These are phyloP conservation scores for Shinisaurus crocodilurus DNA, from an alignment of 2,113 vertebrate genomes.

Conservation along the genomic window DNA sequence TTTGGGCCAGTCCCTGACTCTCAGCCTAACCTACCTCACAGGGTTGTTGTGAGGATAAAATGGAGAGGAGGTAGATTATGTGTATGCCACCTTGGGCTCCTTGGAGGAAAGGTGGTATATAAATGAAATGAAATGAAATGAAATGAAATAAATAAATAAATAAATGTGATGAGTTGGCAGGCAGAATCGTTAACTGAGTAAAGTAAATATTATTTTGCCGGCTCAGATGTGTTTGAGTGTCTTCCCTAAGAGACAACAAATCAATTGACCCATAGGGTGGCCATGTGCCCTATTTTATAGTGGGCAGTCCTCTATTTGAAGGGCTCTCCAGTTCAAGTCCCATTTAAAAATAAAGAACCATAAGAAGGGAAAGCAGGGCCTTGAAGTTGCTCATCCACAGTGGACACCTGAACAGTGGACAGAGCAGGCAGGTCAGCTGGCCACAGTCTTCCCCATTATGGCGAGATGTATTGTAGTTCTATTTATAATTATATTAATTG, in stretches of 20 bases:
- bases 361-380: background rate
- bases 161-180: background rate
- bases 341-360: too few species aligned
- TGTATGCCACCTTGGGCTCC: too few species aligned
- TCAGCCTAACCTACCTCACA: too few species aligned
- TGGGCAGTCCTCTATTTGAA: background rate
- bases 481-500: background rate
- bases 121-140: too few species aligned
- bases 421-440: background rate
- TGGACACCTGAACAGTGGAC: background rate
- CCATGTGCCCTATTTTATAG: background rate
- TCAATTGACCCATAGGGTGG: background rate
- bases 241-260: background rate
- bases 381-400: background rate
- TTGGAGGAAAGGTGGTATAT: too few species aligned
- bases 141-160: too few species aligned
- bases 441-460: too few species aligned
- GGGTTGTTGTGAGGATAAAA: too few species aligned
- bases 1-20: too few species aligned
- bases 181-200: constrained; percentile 22
- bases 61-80: too few species aligned
- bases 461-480: background rate
- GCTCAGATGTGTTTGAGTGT: background rate
- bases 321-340: background rate
- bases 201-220: constrained; percentile 25